These are phyloP conservation scores for Oryzias woworae DNA, from an alignment of 2,113 vertebrate genomes.

Conservation along the genomic window DNA sequence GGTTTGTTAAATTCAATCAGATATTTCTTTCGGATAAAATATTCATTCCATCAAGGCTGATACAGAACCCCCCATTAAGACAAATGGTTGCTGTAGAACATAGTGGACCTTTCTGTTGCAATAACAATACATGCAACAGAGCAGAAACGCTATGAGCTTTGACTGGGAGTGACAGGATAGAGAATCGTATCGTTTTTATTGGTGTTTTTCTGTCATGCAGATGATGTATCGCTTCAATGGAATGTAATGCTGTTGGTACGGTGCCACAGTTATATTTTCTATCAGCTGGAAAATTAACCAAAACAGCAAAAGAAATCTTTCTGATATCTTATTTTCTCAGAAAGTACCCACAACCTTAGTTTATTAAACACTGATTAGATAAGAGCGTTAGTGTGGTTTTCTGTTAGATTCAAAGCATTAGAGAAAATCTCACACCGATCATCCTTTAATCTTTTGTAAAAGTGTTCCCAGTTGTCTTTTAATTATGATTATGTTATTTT, in stretches of 20 bases:
- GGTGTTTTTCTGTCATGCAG: background rate
- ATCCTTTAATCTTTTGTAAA: too few species aligned
- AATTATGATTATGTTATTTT: too few species aligned
- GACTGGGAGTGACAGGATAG: background rate
- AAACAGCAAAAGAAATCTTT: too few species aligned
- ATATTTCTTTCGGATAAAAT: too few species aligned
- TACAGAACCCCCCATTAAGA: conserved; percentile 31
- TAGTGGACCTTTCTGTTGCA: conserved; percentile 27
- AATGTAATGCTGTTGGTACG: background rate
- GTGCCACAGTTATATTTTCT: background rate
- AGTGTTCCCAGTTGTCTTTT: too few species aligned
- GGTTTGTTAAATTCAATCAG: conserved; percentile 11
- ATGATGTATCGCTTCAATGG: background rate
- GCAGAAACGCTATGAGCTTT: background rate
- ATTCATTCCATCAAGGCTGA: too few species aligned
- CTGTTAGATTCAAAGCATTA: too few species aligned
- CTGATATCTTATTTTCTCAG: background rate
- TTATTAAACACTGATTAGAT: background rate
- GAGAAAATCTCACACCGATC: too few species aligned
- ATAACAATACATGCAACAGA: conserved; percentile 15
- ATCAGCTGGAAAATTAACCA: too few species aligned
- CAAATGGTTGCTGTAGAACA: conserved; percentile 24
- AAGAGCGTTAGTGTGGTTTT: too few species aligned
- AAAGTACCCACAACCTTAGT: background rate
- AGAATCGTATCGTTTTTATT: background rate